Evolutionary conservation across 2,888 invertebrate genomes (phyloP).

Genomic region (Meiosimyza platycephala): DNA sequence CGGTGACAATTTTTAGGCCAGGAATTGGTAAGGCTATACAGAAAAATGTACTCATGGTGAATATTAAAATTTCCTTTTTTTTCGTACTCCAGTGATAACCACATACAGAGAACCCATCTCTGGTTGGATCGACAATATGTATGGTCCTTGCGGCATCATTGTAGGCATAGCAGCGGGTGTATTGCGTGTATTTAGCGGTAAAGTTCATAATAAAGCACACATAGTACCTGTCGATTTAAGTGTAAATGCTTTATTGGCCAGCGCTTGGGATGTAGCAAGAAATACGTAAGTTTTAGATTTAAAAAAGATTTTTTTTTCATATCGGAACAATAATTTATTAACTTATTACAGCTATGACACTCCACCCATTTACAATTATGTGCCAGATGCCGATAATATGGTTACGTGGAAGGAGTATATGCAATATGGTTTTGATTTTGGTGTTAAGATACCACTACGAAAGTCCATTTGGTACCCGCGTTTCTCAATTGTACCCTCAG

Average conservation of each 20-base stretch:
- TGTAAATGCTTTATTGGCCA: slow-evolving; percentile 68
- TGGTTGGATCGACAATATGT: slow-evolving; percentile 81
- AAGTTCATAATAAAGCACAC: slow-evolving; percentile 65
- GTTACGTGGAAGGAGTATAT: slow-evolving; percentile 84
- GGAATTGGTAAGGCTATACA: slow-evolving; percentile 70
- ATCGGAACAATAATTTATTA: neutral
- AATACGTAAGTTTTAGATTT: slow-evolving; percentile 56
- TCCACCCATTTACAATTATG: slow-evolving; percentile 79
- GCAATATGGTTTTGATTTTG: slow-evolving; percentile 65
- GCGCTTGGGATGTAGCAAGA: slow-evolving; percentile 69
- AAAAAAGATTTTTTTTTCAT: neutral
- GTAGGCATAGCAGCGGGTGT: slow-evolving; percentile 75
- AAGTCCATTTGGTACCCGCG: slow-evolving; percentile 79
- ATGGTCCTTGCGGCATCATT: slow-evolving; percentile 71
- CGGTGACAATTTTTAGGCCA: slow-evolving; percentile 77
- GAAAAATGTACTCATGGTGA: too few species aligned
- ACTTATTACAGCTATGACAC: slow-evolving; percentile 52
- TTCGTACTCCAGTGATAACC: slow-evolving; percentile 65
- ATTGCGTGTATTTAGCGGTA: slow-evolving; percentile 67
- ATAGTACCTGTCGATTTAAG: slow-evolving; percentile 69
- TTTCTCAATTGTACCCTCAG: slow-evolving; percentile 69
- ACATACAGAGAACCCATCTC: slow-evolving; percentile 70
- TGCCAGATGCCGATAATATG: slow-evolving; percentile 84
- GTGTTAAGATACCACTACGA: slow-evolving; percentile 72
- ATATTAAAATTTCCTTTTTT: neutral